Evolutionary conservation across 1,140 invertebrate species (phyloP).

Genomic region (Conus betulinus): DNA sequence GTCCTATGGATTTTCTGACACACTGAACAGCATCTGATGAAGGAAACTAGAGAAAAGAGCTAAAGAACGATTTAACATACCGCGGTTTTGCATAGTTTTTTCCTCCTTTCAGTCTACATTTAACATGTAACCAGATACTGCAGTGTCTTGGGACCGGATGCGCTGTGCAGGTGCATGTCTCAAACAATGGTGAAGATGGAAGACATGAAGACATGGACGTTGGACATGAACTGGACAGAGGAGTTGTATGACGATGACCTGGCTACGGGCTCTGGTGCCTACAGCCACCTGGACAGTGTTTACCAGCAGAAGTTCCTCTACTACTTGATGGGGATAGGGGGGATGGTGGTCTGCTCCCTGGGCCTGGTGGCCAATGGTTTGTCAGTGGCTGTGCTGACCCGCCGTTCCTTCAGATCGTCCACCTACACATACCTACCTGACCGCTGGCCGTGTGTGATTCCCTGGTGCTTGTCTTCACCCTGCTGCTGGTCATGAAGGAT

Average conservation of each 20-base stretch:
- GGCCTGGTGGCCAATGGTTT: slow-evolving; percentile 73
- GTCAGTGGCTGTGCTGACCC: slow-evolving; percentile 71
- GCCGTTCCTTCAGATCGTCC: slow-evolving; percentile 68
- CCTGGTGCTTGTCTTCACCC: slow-evolving; percentile 67
- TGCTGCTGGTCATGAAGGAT: slow-evolving; percentile 66
- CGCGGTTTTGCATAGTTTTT: too few relatives aligned
- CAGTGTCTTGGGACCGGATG: too few relatives aligned
- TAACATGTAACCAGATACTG: too few relatives aligned
- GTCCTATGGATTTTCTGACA: too few relatives aligned
- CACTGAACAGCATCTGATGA: too few relatives aligned
- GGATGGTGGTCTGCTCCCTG: slow-evolving; percentile 67
- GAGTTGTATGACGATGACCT: neutral
- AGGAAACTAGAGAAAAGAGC: too few relatives aligned
- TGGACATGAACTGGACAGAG: neutral
- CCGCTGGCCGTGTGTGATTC: slow-evolving; percentile 71
- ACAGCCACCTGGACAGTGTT: slow-evolving; percentile 1
- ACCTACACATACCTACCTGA: slow-evolving; percentile 75
- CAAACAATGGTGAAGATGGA: neutral
- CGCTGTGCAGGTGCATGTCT: neutral
- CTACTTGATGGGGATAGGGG: slow-evolving; percentile 72
- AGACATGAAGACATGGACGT: neutral
- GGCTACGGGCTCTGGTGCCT: neutral
- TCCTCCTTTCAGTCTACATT: too few relatives aligned
- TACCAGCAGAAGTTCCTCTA: slow-evolving; percentile 54
- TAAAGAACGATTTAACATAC: too few relatives aligned